Evolutionary conservation across 2,888 invertebrate species (phyloP).

Genomic region (Andrena marginata): DNA sequence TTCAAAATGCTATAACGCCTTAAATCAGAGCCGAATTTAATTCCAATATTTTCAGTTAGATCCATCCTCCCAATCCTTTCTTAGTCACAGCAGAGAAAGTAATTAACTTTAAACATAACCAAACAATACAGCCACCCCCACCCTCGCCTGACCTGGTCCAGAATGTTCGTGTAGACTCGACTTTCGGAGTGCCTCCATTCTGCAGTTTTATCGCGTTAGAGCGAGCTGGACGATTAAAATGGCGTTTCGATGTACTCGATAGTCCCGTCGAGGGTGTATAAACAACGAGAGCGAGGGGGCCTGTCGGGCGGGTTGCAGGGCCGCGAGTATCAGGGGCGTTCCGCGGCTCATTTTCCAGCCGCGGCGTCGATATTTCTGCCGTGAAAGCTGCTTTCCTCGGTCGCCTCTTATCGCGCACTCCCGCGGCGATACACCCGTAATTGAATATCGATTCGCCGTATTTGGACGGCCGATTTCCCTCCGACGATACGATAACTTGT

Average conservation of each 20-base stretch:
- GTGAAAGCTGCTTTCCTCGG: constrained; percentile 25
- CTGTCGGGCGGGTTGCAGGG: too few relatives aligned
- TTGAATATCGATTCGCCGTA: constrained; percentile 56
- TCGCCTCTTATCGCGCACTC: constrained; percentile 31
- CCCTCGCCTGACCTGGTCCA: too few relatives aligned
- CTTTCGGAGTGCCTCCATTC: neutral
- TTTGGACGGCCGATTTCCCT: constrained; percentile 21
- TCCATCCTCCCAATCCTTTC: too few relatives aligned
- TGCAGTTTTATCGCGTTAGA: constrained; percentile 6
- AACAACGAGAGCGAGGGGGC: too few relatives aligned
- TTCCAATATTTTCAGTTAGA: too few relatives aligned
- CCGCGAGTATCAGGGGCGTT: neutral
- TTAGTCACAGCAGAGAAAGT: too few relatives aligned
- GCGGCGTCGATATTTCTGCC: constrained; percentile 36
- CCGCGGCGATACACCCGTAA: constrained; percentile 33
- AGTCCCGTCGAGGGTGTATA: too few relatives aligned
- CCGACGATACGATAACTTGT: constrained; percentile 43
- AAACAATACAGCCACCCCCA: too few relatives aligned
- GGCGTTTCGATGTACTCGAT: constrained; percentile 23
- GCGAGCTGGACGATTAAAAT: constrained; percentile 21
- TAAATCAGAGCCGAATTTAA: too few relatives aligned
- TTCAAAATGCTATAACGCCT: too few relatives aligned
- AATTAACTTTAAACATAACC: too few relatives aligned
- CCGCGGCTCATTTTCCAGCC: constrained; percentile 38
- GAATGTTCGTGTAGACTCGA: too few relatives aligned